Base-by-base conservation (phyloP, 2,113 vertebrate species). In the Thomomys bottae region DNA sequence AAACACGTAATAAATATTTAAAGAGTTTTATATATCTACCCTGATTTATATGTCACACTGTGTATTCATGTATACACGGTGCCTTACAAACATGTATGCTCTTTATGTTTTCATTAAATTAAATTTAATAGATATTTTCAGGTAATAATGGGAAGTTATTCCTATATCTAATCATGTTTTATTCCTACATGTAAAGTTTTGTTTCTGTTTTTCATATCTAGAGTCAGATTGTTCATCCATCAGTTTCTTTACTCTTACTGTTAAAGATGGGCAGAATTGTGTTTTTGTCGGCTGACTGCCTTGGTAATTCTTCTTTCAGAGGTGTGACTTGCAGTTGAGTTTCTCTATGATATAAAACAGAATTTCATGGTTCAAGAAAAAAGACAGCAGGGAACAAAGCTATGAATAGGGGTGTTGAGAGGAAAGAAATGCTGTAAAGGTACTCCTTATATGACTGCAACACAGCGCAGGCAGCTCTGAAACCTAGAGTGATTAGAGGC, bases 281-380 rank as follows among this genome's bases (percentile, higher is more conserved):
- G 63, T 28, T 32, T 26, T 38, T 83, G 79, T 17, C 49, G 18
- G 36, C 38, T 75, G 6, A 28, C 32, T 73, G 49, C 26, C 40
- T 82, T 84, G 49, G 32, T 81, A 42, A 77, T 90, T 77, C 49
- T 93, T 67, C n/a, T 49, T 71, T 73, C 68, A 36, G 26, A 88
- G 28, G 15, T 75, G 36, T 23, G 36, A 94, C 61, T 11, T 81
- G 7, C 26, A 73, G 64, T 54, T 90, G 79, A 90, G 81, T 77
- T 45, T 79, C 49, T 75, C 42, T 45, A 2, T 8, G 6, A 12
- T 34, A 57, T 34, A 10, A 68, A 77, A 91, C 6, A 73, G 8
- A 34, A 59, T 91, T 78, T 81, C 30, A 30, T 49, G 26, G 21
- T n/a, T 18, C 14, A 75, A 66, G 5, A 11, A 26, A 78, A 40